phyloP scores from a whole-genome alignment of 2,113 vertebrate genomes.

The Marmota flaviventris region DNA sequence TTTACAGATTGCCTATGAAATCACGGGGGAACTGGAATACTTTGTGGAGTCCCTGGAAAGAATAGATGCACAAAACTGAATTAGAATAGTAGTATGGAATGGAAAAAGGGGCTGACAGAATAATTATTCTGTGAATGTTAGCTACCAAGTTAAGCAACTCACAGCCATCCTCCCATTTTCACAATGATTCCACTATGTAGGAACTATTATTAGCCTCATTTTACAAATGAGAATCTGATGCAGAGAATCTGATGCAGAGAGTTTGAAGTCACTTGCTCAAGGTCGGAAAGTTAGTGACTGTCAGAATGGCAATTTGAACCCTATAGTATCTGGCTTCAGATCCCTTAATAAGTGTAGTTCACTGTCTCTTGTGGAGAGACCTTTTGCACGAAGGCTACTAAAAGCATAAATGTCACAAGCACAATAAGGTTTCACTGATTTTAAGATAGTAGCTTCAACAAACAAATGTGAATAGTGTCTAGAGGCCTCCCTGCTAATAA shows the following conservation, averaged over 20 bases:
- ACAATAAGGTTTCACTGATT: not conserved
- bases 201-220: not conserved
- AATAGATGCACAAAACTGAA: not conserved
- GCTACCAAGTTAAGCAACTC: not conserved
- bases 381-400: not conserved
- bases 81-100: not conserved
- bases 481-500: not conserved
- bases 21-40: slow-evolving; percentile 71
- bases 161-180: not conserved
- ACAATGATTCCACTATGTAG: not conserved
- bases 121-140: not conserved
- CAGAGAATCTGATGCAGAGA: not conserved
- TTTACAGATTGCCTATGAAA: slow-evolving; percentile 70
- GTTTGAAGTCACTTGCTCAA: not conserved
- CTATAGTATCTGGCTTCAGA: not conserved
- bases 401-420: not conserved
- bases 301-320: not conserved
- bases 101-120: not conserved
- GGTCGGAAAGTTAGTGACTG: not conserved
- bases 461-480: not conserved
- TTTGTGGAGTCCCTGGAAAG: slow-evolving; percentile 60
- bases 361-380: not conserved
- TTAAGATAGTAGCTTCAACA: not conserved
- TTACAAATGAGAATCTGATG: not conserved
- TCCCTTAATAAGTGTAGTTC: not conserved